A percentile compares a stretch with the other conserved stretches of the same genome.
Evolutionary conservation across 2,888 invertebrate genomes (phyloP).

Genomic region (Eilema caniola): DNA sequence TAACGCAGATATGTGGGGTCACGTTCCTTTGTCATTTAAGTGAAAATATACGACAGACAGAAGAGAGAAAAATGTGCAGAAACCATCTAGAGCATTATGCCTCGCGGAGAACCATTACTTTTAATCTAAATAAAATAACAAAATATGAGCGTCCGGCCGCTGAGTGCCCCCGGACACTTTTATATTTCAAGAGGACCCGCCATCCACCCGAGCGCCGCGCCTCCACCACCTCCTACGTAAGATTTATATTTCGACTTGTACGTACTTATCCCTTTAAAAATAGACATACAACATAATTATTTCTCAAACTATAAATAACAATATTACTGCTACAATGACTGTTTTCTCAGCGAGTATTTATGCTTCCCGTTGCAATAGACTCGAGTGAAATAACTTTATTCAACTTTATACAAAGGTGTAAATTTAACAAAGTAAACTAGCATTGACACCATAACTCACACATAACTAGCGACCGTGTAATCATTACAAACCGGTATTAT

Average conservation of each 20-base stretch:
- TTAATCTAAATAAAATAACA: conserved; percentile 87
- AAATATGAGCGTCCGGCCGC: conserved; percentile 87
- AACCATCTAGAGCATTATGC: conserved; percentile 83
- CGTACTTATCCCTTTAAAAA: conserved; percentile 50
- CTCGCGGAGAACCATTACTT: conserved; percentile 84
- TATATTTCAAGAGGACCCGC: conserved; percentile 76
- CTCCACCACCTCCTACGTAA: conserved; percentile 46
- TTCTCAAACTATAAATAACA: conserved; percentile 22
- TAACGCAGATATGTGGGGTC: conserved; percentile 77
- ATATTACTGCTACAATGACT: conserved; percentile 10
- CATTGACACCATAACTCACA: conserved; percentile 42
- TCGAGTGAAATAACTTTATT: conserved; percentile 22
- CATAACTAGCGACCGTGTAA: conserved; percentile 35
- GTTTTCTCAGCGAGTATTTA: conserved; percentile 17
- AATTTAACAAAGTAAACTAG: conserved; percentile 34
- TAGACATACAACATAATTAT: conserved; percentile 29
- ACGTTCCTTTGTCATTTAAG: conserved; percentile 84
- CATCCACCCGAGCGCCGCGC: conserved; percentile 51
- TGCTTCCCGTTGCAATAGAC: conserved; percentile 29
- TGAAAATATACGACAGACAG: conserved; percentile 84
- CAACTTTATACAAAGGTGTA: conserved; percentile 29
- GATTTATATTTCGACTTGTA: conserved; percentile 67
- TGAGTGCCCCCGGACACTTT: conserved; percentile 85
- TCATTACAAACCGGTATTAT: conserved; percentile 41
- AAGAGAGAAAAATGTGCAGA: conserved; percentile 84